Conservation (phyloP, 2,797 vertebrate genomes). For the Taenioides sp. region DNA sequence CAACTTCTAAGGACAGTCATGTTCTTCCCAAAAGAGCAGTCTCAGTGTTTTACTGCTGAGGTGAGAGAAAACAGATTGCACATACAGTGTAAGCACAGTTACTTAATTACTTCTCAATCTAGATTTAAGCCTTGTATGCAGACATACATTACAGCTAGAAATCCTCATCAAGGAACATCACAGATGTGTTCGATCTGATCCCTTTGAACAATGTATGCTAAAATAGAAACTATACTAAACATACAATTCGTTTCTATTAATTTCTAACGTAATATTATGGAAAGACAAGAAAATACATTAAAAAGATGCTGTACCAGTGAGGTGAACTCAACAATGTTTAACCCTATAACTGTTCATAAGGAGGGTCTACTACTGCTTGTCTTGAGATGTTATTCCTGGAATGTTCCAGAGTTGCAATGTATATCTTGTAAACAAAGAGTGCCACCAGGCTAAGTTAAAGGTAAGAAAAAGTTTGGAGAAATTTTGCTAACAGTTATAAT, state of each 20-base stretch:
- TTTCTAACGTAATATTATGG: slow-evolving; percentile 1
- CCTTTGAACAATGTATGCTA: slow-evolving; percentile 45
- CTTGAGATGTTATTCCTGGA: too few relatives aligned
- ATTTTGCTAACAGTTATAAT: too few relatives aligned
- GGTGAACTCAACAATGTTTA: background rate
- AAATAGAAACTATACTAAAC: background rate
- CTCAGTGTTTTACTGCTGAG: slow-evolving; percentile 49
- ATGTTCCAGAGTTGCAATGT: too few relatives aligned
- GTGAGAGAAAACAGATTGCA: slow-evolving; percentile 39
- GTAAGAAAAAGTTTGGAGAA: too few relatives aligned
- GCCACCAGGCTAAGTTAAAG: too few relatives aligned
- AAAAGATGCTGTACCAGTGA: background rate
- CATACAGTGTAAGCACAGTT: slow-evolving; percentile 62
- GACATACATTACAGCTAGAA: slow-evolving; percentile 59
- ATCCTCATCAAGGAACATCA: slow-evolving; percentile 45
- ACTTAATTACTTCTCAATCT: slow-evolving; percentile 70
- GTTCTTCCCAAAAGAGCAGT: slow-evolving; percentile 33
- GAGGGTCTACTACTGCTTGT: too few relatives aligned
- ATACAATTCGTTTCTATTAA: background rate
- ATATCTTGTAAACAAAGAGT: too few relatives aligned
- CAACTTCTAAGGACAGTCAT: slow-evolving; percentile 12
- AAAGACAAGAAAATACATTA: background rate
- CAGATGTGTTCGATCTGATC: slow-evolving; percentile 46
- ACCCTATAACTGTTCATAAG: too few relatives aligned
- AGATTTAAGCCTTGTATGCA: slow-evolving; percentile 49